These are phyloP conservation scores for Platyscapa corneri DNA, from an alignment of 1,140 invertebrate species.

Conservation along the genomic window DNA sequence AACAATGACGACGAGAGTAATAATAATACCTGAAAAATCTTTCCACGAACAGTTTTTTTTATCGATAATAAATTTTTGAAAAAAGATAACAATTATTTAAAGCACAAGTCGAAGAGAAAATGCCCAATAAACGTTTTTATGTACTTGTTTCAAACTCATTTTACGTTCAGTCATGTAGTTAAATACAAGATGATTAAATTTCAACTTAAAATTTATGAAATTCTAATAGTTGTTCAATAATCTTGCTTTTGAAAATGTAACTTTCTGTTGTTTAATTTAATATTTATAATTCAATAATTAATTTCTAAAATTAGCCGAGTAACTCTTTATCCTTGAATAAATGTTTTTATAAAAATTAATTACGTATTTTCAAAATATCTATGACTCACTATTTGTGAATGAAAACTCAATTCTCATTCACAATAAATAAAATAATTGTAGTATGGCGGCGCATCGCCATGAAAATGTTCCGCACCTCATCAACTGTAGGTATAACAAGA, in stretches of 20 bases:
- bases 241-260: background rate
- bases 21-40: background rate
- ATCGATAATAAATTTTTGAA: conserved; percentile 1
- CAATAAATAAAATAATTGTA: too few species aligned
- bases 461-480: background rate
- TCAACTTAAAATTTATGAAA: conserved; percentile 8
- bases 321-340: background rate
- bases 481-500: background rate
- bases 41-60: background rate
- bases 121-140: conserved; percentile 8
- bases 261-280: background rate
- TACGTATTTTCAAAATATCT: background rate
- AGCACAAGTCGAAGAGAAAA: background rate
- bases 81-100: conserved; percentile 9
- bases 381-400: background rate
- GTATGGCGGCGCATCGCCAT: too few species aligned
- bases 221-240: background rate
- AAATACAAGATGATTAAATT: conserved; percentile 10
- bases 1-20: background rate
- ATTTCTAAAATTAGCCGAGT: background rate
- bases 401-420: too few species aligned
- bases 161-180: conserved; percentile 2
- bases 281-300: background rate
- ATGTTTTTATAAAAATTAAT: background rate
- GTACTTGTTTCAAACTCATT: conserved; percentile 9